phyloP scores from a whole-genome alignment of 2,797 vertebrate species.

The Pseudochirops corinnae region DNA sequence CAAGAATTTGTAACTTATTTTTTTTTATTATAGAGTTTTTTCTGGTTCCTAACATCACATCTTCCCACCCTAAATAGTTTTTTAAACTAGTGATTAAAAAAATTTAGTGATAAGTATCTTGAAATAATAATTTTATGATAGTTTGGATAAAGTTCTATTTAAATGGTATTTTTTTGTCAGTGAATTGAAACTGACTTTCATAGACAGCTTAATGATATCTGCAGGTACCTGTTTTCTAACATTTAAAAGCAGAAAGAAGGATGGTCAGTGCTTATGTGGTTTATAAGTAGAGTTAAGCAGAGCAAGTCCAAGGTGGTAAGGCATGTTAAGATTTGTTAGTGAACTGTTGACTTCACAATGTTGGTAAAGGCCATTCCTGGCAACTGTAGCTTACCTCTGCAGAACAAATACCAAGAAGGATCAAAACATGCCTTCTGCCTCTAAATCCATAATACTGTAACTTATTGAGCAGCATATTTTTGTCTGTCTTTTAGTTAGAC shows the following conservation, averaged over 20 bases:
- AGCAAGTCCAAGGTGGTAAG: background rate
- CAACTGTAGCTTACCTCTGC: background rate
- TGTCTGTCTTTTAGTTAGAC: background rate
- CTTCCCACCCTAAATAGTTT: background rate
- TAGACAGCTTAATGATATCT: background rate
- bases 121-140: background rate
- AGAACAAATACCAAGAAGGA: background rate
- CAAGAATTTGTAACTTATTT: background rate
- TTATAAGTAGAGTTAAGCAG: background rate
- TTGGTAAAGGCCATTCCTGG: background rate
- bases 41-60: no score
- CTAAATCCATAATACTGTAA: background rate
- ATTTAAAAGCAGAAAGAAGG: background rate
- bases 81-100: background rate
- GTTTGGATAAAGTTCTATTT: background rate
- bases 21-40: background rate
- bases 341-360: background rate
- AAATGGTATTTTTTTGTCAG: background rate
- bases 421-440: background rate
- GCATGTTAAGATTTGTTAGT: background rate
- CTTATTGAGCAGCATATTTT: background rate
- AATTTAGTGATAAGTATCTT: background rate
- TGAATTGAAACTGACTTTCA: background rate
- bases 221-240: background rate
- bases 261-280: background rate